Conservation (phyloP, 64 coral and sea anemone species). For the Exaiptasia diaphana region DNA sequence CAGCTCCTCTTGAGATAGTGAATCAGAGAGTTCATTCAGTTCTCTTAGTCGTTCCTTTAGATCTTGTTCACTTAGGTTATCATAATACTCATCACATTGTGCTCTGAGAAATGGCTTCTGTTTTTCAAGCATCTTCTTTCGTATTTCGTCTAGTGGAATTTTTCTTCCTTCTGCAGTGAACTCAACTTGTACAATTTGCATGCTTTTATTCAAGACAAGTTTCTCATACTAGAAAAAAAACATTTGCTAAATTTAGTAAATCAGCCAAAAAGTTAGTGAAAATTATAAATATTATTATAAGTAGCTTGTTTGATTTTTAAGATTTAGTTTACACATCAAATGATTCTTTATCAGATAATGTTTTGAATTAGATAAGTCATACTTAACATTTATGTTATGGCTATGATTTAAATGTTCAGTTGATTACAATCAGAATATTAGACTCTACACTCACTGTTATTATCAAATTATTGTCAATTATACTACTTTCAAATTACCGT, state of each 20-base stretch:
- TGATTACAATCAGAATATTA: too few relatives aligned
- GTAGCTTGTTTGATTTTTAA: background rate
- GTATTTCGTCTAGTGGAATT: slow-evolving; percentile 13
- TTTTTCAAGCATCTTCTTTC: background rate
- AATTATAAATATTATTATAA: background rate
- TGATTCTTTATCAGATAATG: background rate
- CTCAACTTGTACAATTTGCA: slow-evolving; percentile 2
- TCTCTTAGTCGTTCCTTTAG: slow-evolving; percentile 6
- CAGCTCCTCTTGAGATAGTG: too few relatives aligned
- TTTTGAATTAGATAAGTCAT: too few relatives aligned
- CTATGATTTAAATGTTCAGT: too few relatives aligned
- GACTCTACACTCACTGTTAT: too few relatives aligned
- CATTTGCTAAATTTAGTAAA: too few relatives aligned
- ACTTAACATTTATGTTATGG: too few relatives aligned
- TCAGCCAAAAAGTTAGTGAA: too few relatives aligned
- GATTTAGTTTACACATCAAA: background rate
- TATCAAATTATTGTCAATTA: too few relatives aligned
- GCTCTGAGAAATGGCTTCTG: background rate
- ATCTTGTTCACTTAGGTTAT: background rate
- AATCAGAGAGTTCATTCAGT: background rate
- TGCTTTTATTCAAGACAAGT: slow-evolving; percentile 16
- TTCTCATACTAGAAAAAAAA: slow-evolving; percentile 35
- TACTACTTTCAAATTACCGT: slow-evolving; percentile 42
- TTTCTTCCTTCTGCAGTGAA: slow-evolving; percentile 28
- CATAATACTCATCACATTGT: background rate